Evolutionary conservation across 2,797 vertebrate genomes (phyloP).

Genomic region (Chloroceryle inda): DNA sequence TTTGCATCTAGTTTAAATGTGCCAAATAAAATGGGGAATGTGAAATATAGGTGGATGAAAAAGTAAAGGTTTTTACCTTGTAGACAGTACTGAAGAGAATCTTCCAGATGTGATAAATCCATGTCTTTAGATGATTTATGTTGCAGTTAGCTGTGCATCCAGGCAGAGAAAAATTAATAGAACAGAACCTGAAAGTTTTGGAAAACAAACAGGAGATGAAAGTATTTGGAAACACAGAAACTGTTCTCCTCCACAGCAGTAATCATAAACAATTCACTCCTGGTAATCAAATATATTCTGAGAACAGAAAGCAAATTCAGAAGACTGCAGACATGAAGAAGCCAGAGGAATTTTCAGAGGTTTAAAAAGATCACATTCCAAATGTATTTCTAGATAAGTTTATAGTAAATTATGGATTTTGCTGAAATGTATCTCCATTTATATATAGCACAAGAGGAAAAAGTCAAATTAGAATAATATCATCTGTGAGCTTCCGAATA

Average conservation of each 20-base stretch:
- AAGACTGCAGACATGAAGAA: background rate
- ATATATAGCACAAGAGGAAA: background rate
- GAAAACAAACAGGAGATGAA: slow-evolving; percentile 5
- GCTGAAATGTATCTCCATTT: background rate
- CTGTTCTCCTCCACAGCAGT: background rate
- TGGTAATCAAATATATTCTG: background rate
- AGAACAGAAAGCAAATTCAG: background rate
- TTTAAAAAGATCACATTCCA: background rate
- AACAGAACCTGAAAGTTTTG: slow-evolving; percentile 10
- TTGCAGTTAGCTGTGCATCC: slow-evolving; percentile 37
- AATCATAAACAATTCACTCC: background rate
- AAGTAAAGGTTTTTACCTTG: slow-evolving; percentile 8
- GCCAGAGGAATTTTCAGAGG: background rate
- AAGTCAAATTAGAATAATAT: background rate
- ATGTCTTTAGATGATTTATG: slow-evolving; percentile 38
- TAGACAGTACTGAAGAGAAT: background rate
- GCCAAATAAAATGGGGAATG: background rate
- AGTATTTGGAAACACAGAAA: slow-evolving; percentile 7
- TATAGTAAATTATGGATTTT: background rate
- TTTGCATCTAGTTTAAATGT: slow-evolving; percentile 19
- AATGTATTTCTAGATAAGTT: background rate
- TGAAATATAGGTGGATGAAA: slow-evolving; percentile 1
- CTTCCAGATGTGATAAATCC: slow-evolving; percentile 39
- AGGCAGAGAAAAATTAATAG: slow-evolving; percentile 47
- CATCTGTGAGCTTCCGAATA: background rate